Percentiles rank a stretch among this genome's conserved stretches.
Conservation (phyloP, 2,113 vertebrate species). For the pig (Sus scrofa) region DNA sequence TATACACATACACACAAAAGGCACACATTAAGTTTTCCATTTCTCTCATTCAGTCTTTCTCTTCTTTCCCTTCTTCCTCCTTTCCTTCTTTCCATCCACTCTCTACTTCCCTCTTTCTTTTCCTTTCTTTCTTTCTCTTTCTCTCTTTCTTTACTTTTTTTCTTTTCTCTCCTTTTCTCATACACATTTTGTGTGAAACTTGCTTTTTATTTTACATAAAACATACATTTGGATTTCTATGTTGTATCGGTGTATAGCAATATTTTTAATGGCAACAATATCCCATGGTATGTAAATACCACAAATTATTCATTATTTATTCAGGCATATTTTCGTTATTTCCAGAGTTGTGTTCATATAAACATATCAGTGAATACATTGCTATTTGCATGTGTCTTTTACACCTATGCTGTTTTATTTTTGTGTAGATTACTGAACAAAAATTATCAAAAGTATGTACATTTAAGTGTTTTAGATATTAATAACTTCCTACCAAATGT, state of each 20-base stretch:
- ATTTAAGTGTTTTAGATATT: conserved; percentile 4
- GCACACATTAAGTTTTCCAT: background rate
- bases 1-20: background rate
- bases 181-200: background rate
- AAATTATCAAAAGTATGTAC: background rate
- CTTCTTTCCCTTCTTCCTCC: background rate
- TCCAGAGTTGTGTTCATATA: background rate
- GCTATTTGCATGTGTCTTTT: background rate
- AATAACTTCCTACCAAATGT: background rate
- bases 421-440: background rate
- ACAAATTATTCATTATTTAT: background rate
- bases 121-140: too few species aligned
- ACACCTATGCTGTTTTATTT: background rate
- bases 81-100: background rate
- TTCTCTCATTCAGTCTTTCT: background rate
- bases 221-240: background rate
- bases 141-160: background rate
- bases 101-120: background rate
- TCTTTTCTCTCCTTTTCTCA: background rate
- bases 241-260: background rate
- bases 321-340: background rate
- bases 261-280: background rate
- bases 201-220: background rate
- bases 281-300: background rate
- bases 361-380: background rate